Evolutionary conservation across 2,797 vertebrate species (phyloP), one percentile per base, ranked within the genome.

Genomic region (Adrianichthys oophorus): DNA sequence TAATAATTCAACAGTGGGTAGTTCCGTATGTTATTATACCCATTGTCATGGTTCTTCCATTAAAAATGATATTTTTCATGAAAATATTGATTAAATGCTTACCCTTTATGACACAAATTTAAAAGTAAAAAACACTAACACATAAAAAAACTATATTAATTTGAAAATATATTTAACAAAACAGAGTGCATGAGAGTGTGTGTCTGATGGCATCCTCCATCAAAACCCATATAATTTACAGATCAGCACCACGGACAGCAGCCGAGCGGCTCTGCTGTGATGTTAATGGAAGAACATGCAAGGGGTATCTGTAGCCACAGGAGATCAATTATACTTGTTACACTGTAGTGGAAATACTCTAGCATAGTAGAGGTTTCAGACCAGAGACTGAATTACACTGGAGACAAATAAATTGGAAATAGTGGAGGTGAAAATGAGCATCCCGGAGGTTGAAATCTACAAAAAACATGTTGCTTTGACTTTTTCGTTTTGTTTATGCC

Each of bases 321-420:
- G 85, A 86, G 84, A 79, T 85, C 84, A 83, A 86, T 85, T 89
- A 87, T 57, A 72, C 59, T 79, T 78, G 72, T 83, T 77, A 73
- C 53, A 62, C 68, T 65, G 55, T 74, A 61, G 72, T 72, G 56
- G 68, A 78, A 76, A 81, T 70, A 72, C 46, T 78, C 65, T 54
- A 80, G 61, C 53, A 45, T 40, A 55, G 55, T 23, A 42, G 59
- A 77, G 52, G 50, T 72, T 78, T 59, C 7, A 63, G 53, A 70
- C 62, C 56, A 68, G 55, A 51, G 56, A 48, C 21, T 23, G 40
- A 71, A 43, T 56, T 73, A 48, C 49, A 52, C 24, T 43, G 23
- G 50, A 72, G 15, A 55, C n/a, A 62, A 54, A 73, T 57, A 61
- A 67, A 72, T 41, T 76, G 64, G 42, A 69, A 73, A 61, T 48